Conservation (phyloP, 2,797 vertebrate genomes). For the Fistularia commersonii region DNA sequence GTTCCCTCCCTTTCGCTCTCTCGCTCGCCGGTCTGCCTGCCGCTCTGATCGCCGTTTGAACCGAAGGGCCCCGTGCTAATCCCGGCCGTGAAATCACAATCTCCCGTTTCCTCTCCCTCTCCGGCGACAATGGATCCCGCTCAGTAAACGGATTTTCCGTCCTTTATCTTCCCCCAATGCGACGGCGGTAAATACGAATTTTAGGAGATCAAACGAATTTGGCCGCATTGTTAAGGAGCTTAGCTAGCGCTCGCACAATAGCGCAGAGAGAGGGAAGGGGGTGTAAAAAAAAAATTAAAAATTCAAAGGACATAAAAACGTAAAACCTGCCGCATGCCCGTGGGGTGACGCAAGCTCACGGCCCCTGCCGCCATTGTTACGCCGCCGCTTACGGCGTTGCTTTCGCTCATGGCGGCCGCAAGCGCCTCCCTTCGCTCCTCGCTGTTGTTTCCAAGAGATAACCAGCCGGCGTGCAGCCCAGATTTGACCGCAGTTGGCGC, state of each 20-base stretch:
- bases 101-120: constrained; percentile 54
- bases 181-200: constrained; percentile 75
- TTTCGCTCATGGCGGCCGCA: constrained; percentile 25
- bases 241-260: too few species aligned
- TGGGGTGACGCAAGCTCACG: constrained; percentile 42
- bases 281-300: constrained; percentile 15
- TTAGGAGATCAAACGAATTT: constrained; percentile 73
- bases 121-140: constrained; percentile 69
- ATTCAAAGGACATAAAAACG: constrained; percentile 29
- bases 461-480: constrained; percentile 32
- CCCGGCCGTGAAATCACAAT: constrained; percentile 74
- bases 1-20: too few species aligned
- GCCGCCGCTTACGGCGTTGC: constrained; percentile 30
- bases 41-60: constrained; percentile 67
- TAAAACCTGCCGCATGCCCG: constrained; percentile 44
- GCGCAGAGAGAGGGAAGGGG: too few species aligned
- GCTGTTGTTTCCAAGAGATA: constrained; percentile 38
- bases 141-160: constrained; percentile 68
- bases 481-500: constrained; percentile 27
- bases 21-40: constrained; percentile 49
- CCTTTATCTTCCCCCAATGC: constrained; percentile 69
- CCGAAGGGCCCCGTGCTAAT: constrained; percentile 69
- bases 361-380: constrained; percentile 32
- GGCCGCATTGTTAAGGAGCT: constrained; percentile 71
- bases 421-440: constrained; percentile 29